Evolutionary conservation across 2,797 vertebrate genomes (phyloP), one percentile per base, ranked within the genome.

Genomic region (Hyperoplus immaculatus): DNA sequence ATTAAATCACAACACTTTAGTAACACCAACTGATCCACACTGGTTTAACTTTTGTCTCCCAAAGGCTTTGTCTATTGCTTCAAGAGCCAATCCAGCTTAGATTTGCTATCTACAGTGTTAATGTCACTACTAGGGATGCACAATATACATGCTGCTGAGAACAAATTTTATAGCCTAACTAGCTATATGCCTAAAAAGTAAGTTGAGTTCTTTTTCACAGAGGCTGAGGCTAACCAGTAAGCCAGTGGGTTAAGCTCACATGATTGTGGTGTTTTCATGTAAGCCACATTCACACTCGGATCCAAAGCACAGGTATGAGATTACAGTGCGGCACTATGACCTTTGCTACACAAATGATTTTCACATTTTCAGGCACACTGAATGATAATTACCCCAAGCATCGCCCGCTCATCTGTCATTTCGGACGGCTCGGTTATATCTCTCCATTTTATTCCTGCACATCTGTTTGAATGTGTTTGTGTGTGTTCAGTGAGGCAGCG

Each of bases 401-500:
- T 47, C 10, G n/a, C 3, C 29, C 38, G 14, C 16, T 46, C 39
- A 18, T 58, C 8, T 11, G 39, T 68, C 41, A 46, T 18, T 57
- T 36, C 49, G 13, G 1, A 57, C 1, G 0, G 6, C 36, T 54
- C 45, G 14, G 4, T 49, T 18, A 46, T 51, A 45, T 13, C 54
- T 47, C 36, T 55, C 4, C 42, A 56, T 47, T 62, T 72, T 46
- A 9, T 50, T 56, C 14, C 16, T 38, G 4, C 39, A 60, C 47
- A 67, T 60, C 21, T 69, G 38, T 53, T 21, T 45, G 41, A 11
- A 3, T 69, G 66, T 59, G 45, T 60, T 39, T 55, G 39, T 42
- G 46, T 59, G 5, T 29, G 12, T 9, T 14, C 41, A 6, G 9
- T 15, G 39, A 53, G 56, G 56, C 12, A 49, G 3, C 4, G 15